Evolutionary conservation across 2,113 vertebrate genomes (phyloP), one percentile per base, ranked within the genome.

Genomic region (Saimiri boliviensis): DNA sequence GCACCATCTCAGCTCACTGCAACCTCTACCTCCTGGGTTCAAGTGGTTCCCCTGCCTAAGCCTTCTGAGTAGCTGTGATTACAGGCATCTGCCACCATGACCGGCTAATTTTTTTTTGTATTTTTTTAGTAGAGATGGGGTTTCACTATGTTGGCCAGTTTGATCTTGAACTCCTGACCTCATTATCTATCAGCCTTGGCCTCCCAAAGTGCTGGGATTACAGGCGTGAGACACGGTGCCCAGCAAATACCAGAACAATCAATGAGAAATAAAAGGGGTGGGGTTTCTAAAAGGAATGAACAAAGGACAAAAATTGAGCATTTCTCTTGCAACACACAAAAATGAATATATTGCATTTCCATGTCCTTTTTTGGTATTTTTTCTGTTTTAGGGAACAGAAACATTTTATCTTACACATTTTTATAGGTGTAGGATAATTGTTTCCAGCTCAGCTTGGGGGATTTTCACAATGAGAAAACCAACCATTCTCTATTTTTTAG

Each of bases 391-490:
- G 52, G 40, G 30, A 96, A 68, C 20, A 47, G 68, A 16, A 17
- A 52, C 52, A 83, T 88, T 93, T 95, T 66, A 87, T 85, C 47
- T 86, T 49, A 87, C 45, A 73, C 40, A 85, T 81, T 89, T 70
- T 82, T 82, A 76, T 86, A 76, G 37, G 52, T 40, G 3, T 5
- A 4, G 8, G 17, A 40, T 90, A 74, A 77, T 86, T 71, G 52
- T 35, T 93, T 96, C 86, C 6, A 2, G 19, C 47, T 82, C 42
- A 76, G 52, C 37, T 76, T 86, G 25, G 52, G 77, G 58, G 52
- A 4, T 77, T 89, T 89, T 73, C 30, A 73, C 73, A 92, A 89
- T 86, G 56, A 86, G 11, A 84, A 94, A 96, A 63, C 56, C 40
- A 96, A 63, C 63, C 40, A 68, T 82, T 91, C 71, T 71, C 37